A percentile compares a stretch with the other conserved stretches of the same genome.
Conservation (phyloP, 1,140 invertebrate species). For the Pseudomyrmex pallidus region DNA sequence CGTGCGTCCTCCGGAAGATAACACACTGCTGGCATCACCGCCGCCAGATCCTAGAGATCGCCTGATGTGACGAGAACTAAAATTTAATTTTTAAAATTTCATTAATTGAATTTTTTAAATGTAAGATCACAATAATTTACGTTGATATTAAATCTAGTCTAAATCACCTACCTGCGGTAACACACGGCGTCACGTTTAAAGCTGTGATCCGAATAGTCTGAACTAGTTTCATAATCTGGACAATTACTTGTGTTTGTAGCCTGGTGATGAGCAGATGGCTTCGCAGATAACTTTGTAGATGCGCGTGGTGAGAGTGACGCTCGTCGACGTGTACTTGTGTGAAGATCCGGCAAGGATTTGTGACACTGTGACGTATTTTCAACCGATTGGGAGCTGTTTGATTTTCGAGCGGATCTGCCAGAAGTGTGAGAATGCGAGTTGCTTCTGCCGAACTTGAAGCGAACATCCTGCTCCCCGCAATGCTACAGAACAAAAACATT, state of each 20-base stretch:
- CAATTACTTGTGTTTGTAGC: slow-evolving; percentile 75
- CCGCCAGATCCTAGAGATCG: slow-evolving; percentile 83
- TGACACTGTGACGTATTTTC: slow-evolving; percentile 86
- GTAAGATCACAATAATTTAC: background rate
- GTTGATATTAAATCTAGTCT: background rate
- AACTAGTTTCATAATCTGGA: slow-evolving; percentile 84
- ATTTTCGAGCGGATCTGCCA: slow-evolving; percentile 77
- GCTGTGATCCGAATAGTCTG: slow-evolving; percentile 84
- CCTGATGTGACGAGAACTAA: slow-evolving; percentile 82
- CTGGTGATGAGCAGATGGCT: slow-evolving; percentile 77
- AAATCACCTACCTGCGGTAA: slow-evolving; percentile 79
- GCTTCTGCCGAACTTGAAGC: slow-evolving; percentile 86
- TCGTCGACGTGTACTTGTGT: slow-evolving; percentile 87
- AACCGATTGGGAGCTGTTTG: slow-evolving; percentile 77
- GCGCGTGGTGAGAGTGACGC: slow-evolving; percentile 84
- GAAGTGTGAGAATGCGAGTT: slow-evolving; percentile 89
- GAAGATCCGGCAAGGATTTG: slow-evolving; percentile 94
- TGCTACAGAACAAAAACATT: slow-evolving; percentile 66
- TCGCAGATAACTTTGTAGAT: slow-evolving; percentile 80
- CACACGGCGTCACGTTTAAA: slow-evolving; percentile 82
- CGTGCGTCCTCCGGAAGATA: slow-evolving; percentile 83
- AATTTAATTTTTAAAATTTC: background rate
- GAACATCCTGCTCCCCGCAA: slow-evolving; percentile 76
- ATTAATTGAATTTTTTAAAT: background rate
- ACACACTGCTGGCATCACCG: slow-evolving; percentile 82